phyloP scores from a whole-genome alignment of 2,888 invertebrate species.

The Podotricha telesiphe region DNA sequence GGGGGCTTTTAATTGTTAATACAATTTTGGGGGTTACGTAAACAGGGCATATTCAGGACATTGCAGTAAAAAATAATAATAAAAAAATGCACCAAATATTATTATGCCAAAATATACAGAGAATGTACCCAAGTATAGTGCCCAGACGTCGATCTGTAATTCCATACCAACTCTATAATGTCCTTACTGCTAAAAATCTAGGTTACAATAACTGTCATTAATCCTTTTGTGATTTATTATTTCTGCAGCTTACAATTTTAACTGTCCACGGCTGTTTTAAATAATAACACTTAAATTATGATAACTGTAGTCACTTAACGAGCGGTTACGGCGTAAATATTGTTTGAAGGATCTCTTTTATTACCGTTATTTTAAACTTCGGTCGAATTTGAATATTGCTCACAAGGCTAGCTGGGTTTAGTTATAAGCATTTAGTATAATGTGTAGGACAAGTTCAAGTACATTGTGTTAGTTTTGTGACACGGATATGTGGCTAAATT shows the following conservation, averaged over 20 bases:
- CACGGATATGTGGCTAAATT: slow-evolving; percentile 17
- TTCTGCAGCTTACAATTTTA: slow-evolving; percentile 35
- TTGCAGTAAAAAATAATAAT: neutral
- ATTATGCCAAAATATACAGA: slow-evolving; percentile 27
- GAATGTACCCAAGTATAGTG: slow-evolving; percentile 31
- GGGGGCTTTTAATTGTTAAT: neutral
- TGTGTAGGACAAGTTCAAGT: slow-evolving; percentile 9
- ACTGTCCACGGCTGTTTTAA: slow-evolving; percentile 31
- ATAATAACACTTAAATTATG: slow-evolving; percentile 32
- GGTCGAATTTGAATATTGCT: neutral
- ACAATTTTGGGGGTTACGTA: slow-evolving; percentile 23
- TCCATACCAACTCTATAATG: slow-evolving; percentile 39
- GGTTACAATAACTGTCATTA: slow-evolving; percentile 45
- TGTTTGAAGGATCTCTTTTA: slow-evolving; percentile 3
- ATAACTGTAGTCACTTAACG: slow-evolving; percentile 20
- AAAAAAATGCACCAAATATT: neutral
- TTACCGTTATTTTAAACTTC: neutral
- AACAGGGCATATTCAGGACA: slow-evolving; percentile 16
- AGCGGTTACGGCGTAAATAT: slow-evolving; percentile 14
- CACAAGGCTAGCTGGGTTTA: neutral
- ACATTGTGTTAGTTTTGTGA: slow-evolving; percentile 32
- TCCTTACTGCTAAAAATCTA: slow-evolving; percentile 44
- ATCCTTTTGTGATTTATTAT: slow-evolving; percentile 46
- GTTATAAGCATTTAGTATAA: neutral
- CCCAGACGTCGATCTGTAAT: slow-evolving; percentile 35